Percentiles rank a stretch among this genome's conserved stretches.
Evolutionary conservation across 2,113 vertebrate genomes (phyloP).

Genomic region (Hypomesus transpacificus): DNA sequence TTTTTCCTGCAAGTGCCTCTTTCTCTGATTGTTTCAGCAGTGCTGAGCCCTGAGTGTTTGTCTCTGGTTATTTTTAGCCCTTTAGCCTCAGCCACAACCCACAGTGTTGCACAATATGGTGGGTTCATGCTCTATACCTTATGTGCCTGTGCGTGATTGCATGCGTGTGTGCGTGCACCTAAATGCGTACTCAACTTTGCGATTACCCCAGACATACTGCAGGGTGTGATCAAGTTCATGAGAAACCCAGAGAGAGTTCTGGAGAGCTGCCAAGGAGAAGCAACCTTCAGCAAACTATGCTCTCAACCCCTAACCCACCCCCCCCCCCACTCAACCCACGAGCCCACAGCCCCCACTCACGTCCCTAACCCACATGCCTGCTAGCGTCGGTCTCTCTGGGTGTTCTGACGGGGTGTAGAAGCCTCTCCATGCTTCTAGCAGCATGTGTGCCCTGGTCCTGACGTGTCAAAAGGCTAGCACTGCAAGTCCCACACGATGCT

Average conservation of each 20-base stretch:
- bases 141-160: not conserved
- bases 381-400: too few species aligned
- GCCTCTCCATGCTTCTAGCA: too few species aligned
- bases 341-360: too few species aligned
- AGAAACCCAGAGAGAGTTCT: slow-evolving; percentile 41
- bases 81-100: slow-evolving; percentile 2
- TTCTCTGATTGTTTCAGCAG: slow-evolving; percentile 20
- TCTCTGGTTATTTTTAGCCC: slow-evolving; percentile 30
- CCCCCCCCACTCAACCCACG: too few species aligned
- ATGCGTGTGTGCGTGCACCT: not conserved
- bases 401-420: too few species aligned
- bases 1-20: slow-evolving; percentile 15
- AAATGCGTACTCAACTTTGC: not conserved
- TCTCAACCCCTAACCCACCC: not conserved
- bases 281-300: too few species aligned
- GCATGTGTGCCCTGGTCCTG: too few species aligned
- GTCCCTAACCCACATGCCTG: too few species aligned
- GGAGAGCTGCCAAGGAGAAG: slow-evolving; percentile 42
- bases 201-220: slow-evolving; percentile 47
- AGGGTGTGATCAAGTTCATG: slow-evolving; percentile 29
- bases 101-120: not conserved
- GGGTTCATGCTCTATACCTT: not conserved
- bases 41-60: slow-evolving; percentile 19
- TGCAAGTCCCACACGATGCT: too few species aligned
- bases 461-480: too few species aligned